Evolutionary conservation across 2,113 vertebrate species (phyloP), one percentile per base, ranked within the genome.

Genomic region (Antennarius striatus): DNA sequence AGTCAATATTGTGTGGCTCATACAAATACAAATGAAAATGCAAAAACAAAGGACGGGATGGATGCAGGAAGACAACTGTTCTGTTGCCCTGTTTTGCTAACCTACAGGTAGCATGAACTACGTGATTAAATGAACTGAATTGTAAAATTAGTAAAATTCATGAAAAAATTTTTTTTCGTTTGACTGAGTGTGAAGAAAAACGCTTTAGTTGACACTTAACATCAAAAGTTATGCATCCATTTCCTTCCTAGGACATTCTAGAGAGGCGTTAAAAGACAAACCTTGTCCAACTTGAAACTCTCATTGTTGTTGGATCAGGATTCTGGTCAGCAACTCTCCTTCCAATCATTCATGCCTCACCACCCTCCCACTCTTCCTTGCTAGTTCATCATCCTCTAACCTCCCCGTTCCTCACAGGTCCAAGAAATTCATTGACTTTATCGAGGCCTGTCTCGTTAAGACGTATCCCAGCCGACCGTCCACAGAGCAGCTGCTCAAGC

Each of bases 401-500:
- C 57, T 77, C 59, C 63, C 57, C 55, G n/a, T 32, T 80, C 17
- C 12, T 56, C 43, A 51, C 83, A 97, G 96, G 96, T 97, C 96
- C 51, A 96, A 96, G 87, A 96, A 96, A 80, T 97, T 97, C 82
- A 95, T 96, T 3, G 95, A 96, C 89, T 97, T 97, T 82, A 96
- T 97, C 15, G 96, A 97, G 77, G 95, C 93, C 7, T 96, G 96
- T 83, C 94, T 97, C 43, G 95, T 97, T 83, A 97, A 97, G 87
- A 95, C 95, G 0, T 97, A 97, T 81, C 84, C 93, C 69, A 96
- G 92, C 85, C 94, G 96, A 6, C 95, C 95, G 0, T 94, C 94
- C 4, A 97, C 95, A 0, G 96, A 97, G 63, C 95, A 97, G 88
- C 92, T 97, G 43, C 94, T 97, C 3, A 96, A 96, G 83, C 95